These are phyloP conservation scores for Hecatera dysodea DNA, from an alignment of 2,888 invertebrate species.

Conservation along the genomic window DNA sequence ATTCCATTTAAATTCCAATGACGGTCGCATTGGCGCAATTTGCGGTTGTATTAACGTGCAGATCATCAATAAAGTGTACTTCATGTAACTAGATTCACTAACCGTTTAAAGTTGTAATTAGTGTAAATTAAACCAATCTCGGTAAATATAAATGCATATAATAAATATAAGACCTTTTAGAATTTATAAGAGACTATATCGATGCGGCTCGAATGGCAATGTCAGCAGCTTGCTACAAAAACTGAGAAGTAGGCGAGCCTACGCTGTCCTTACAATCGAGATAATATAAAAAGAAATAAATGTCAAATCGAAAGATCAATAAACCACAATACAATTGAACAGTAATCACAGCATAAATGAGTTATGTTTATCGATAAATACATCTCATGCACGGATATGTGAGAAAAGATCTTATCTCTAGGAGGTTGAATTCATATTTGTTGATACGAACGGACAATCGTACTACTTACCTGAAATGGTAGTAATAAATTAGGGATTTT, in stretches of 20 bases:
- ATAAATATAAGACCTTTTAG: conserved; percentile 35
- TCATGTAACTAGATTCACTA: conserved; percentile 16
- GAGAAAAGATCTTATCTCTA: conserved; percentile 76
- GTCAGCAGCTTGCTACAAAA: conserved; percentile 60
- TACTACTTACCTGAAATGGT: conserved; percentile 74
- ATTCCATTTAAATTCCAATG: conserved; percentile 68
- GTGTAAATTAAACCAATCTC: conserved; percentile 13
- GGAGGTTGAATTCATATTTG: conserved; percentile 71
- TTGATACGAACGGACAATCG: conserved; percentile 73
- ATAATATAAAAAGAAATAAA: conserved; percentile 68
- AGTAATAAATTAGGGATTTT: conserved; percentile 73
- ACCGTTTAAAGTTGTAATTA: conserved; percentile 23
- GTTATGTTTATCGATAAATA: conserved; percentile 74
- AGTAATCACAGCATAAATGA: conserved; percentile 68
- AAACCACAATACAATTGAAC: conserved; percentile 78
- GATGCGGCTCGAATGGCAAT: conserved; percentile 54
- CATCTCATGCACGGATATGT: conserved; percentile 67
- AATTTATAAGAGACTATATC: conserved; percentile 38
- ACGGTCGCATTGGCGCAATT: conserved; percentile 29
- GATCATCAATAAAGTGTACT: conserved; percentile 23
- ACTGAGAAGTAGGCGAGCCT: conserved; percentile 40
- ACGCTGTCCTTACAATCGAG: conserved; percentile 32
- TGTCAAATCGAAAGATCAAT: conserved; percentile 77
- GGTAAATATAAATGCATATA: conserved; percentile 22
- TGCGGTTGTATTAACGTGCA: conserved; percentile 34